These are phyloP conservation scores for Triops longicaudatus DNA, from an alignment of 1,140 invertebrate genomes.

Conservation along the genomic window DNA sequence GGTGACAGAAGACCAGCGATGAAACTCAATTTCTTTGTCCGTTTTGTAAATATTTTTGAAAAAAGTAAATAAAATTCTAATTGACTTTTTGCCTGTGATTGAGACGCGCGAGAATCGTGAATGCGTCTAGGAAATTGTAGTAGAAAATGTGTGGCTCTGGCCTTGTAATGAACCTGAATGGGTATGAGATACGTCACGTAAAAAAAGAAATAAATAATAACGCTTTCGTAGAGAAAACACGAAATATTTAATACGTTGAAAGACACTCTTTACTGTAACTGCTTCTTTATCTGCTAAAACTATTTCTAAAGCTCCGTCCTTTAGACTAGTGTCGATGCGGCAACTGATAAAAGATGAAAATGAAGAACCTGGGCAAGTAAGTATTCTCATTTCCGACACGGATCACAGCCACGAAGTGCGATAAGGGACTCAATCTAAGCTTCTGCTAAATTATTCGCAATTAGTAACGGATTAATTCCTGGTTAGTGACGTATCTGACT, in stretches of 20 bases:
- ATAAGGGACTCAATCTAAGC: too few species aligned
- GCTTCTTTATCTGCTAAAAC: too few species aligned
- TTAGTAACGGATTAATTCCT: too few species aligned
- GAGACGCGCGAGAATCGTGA: not conserved
- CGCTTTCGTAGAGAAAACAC: not conserved
- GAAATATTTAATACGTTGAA: not conserved
- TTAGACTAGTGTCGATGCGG: too few species aligned
- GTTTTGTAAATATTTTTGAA: not conserved
- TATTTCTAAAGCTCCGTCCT: too few species aligned
- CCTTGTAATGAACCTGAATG: conserved; percentile 2
- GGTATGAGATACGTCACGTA: not conserved
- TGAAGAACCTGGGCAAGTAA: too few species aligned
- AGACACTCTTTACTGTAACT: too few species aligned
- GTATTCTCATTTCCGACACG: too few species aligned
- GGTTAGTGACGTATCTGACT: too few species aligned
- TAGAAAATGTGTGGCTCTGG: not conserved
- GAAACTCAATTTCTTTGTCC: not conserved
- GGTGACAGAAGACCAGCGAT: conserved; percentile 11
- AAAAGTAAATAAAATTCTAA: conserved; percentile 6
- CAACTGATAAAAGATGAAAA: too few species aligned
- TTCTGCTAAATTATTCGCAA: too few species aligned
- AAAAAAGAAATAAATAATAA: not conserved
- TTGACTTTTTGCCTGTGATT: not conserved
- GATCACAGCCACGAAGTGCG: too few species aligned
- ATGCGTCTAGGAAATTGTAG: not conserved